A percentile compares a stretch with the other conserved stretches of the same genome.
These are phyloP conservation scores for Bellardia pandia DNA, from an alignment of 2,888 invertebrate species.

Conservation along the genomic window DNA sequence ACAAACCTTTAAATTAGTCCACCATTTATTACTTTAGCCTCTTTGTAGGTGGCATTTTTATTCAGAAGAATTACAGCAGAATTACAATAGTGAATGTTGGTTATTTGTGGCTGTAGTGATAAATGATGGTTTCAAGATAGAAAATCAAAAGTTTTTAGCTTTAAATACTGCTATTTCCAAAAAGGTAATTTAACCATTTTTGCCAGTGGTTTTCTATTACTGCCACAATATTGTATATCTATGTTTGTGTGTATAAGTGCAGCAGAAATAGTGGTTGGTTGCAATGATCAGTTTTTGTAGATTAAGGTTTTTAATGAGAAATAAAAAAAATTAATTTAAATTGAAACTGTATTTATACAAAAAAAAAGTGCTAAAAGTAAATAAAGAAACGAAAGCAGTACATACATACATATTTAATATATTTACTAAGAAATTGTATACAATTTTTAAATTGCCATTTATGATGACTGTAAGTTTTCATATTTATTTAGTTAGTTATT, in stretches of 20 bases:
- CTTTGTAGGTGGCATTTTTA: conserved; percentile 38
- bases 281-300: background rate
- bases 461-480: background rate
- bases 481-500: background rate
- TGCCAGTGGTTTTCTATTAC: conserved; percentile 6
- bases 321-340: background rate
- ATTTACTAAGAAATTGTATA: background rate
- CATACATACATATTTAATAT: background rate
- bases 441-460: too few species aligned
- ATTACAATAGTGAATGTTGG: conserved; percentile 34
- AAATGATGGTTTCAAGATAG: conserved; percentile 55
- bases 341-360: background rate
- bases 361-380: too few species aligned
- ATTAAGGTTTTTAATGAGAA: conserved; percentile 3
- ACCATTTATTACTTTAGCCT: background rate
- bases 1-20: background rate
- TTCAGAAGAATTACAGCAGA: conserved; percentile 15
- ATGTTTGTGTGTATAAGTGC: background rate
- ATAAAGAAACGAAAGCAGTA: too few species aligned
- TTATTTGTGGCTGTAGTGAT: conserved; percentile 49
- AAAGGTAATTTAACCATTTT: conserved; percentile 34
- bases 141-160: conserved; percentile 43
- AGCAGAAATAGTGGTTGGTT: background rate
- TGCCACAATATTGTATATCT: conserved; percentile 1
- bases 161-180: conserved; percentile 20